Base-by-base conservation (phyloP, 2,888 invertebrate species). In the Yponomeuta sedellus region DNA sequence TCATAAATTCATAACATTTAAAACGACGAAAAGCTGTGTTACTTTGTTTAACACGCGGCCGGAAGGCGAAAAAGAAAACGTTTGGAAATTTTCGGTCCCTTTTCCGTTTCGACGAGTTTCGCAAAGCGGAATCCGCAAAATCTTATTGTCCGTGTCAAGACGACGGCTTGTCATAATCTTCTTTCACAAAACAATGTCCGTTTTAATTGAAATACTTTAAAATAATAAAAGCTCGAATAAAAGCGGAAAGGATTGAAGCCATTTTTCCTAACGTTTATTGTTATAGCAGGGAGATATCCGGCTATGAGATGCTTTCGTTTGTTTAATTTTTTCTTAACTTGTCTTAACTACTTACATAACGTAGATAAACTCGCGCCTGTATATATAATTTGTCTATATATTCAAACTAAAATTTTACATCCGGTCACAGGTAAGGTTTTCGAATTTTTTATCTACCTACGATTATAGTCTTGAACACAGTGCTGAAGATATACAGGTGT, bases 151-250 rank as follows among this genome's bases (percentile, higher is more conserved):
- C 74, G 71, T 75, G 75, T 80, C 83, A 81, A 81, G 73, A 76
- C 74, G 76, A 68, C 76, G 75, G 78, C 77, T 80, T 78, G 81
- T 81, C 79, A 81, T 85, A 84, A 86, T 85, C 82, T 77, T 75
- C 76, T 75, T 75, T 74, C 73, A 72, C 73, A 79, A 82, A 83
- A 83, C 82, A 84, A 84, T 81, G 80, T 78, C 77, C 75, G 77
- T 77, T 83, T 83, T 83, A 84, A 85, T 86, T 83, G 82, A 83
- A 81, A 80, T 80, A 78, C 75, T 83, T 82, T 77, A 75, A 77
- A 81, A 82, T 77, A 78, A 80, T 78, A 80, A 80, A 82, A 81
- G 70, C 28, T 63, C 59, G 39, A 57, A 56, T 64, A 64, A 69
- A 68, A 66, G 64, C 39, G 62, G 58, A 64, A 66, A 61, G 64